Evolutionary conservation across 1,140 invertebrate genomes (phyloP).

Genomic region (Camponotus vicinus): DNA sequence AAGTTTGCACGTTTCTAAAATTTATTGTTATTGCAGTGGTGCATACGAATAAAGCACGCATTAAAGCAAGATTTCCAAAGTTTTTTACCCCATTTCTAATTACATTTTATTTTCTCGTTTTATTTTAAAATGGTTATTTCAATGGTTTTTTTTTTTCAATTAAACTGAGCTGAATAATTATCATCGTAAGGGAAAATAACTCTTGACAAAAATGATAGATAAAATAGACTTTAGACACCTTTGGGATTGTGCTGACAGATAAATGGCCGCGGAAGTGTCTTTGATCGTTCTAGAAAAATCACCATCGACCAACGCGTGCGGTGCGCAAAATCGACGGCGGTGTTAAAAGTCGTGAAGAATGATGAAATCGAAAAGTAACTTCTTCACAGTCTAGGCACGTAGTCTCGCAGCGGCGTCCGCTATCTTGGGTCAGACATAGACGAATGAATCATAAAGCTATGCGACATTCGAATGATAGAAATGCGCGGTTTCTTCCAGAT

Average conservation of each 20-base stretch:
- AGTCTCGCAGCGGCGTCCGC: constrained; percentile 39
- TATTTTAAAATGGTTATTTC: background rate
- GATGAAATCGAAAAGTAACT: constrained; percentile 46
- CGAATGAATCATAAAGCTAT: constrained; percentile 60
- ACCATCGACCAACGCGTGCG: constrained; percentile 21
- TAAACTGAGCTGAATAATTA: background rate
- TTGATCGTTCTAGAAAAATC: constrained; percentile 35
- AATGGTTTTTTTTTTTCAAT: background rate
- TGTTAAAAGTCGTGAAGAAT: constrained; percentile 45
- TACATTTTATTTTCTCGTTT: background rate
- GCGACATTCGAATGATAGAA: constrained; percentile 51
- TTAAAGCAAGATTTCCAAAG: background rate
- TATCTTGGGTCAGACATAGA: constrained; percentile 48
- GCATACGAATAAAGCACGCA: no score
- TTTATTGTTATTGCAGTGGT: no score
- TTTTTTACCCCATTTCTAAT: background rate
- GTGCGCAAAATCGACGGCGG: constrained; percentile 25
- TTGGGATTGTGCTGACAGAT: background rate
- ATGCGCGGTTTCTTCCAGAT: background rate
- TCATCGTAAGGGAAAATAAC: background rate
- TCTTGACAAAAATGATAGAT: constrained; percentile 1
- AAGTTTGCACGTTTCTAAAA: no score
- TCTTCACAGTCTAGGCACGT: constrained; percentile 40
- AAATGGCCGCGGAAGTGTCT: constrained; percentile 41
- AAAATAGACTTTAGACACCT: background rate